Evolutionary conservation across 2,888 invertebrate genomes (phyloP).

Genomic region (Hirtodrosophila cameraria): DNA sequence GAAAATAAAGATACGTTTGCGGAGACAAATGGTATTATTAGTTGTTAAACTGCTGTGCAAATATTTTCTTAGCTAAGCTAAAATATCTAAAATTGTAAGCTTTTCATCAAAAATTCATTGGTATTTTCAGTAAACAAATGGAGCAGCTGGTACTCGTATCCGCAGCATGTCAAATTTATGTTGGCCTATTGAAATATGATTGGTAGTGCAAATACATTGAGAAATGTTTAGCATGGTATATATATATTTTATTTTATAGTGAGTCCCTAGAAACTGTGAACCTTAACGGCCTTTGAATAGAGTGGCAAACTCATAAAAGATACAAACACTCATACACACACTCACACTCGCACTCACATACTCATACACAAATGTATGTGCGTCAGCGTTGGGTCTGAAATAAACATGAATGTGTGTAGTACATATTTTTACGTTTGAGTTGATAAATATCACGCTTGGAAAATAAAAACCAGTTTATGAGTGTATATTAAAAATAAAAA

Average conservation of each 20-base stretch:
- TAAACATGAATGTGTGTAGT: constrained; percentile 28
- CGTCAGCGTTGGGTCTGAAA: constrained; percentile 18
- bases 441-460: constrained; percentile 54
- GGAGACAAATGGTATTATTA: too few species aligned
- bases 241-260: constrained; percentile 48
- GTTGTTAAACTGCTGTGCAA: too few species aligned
- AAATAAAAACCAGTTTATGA: constrained; percentile 66
- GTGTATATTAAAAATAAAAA: too few species aligned
- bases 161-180: constrained; percentile 25
- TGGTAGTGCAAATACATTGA: constrained; percentile 37
- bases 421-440: constrained; percentile 31
- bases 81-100: neutral
- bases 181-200: constrained; percentile 36
- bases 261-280: constrained; percentile 26
- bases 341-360: too few species aligned
- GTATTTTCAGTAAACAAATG: neutral
- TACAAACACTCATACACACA: constrained; percentile 23
- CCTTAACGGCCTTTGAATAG: constrained; percentile 50
- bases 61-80: constrained; percentile 1
- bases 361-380: constrained; percentile 11
- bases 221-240: constrained; percentile 9
- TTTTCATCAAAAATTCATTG: constrained; percentile 16
- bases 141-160: constrained; percentile 30
- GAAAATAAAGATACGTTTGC: too few species aligned
- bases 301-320: constrained; percentile 61